Conservation (phyloP, 1,140 invertebrate genomes). For the Ips nitidus region DNA sequence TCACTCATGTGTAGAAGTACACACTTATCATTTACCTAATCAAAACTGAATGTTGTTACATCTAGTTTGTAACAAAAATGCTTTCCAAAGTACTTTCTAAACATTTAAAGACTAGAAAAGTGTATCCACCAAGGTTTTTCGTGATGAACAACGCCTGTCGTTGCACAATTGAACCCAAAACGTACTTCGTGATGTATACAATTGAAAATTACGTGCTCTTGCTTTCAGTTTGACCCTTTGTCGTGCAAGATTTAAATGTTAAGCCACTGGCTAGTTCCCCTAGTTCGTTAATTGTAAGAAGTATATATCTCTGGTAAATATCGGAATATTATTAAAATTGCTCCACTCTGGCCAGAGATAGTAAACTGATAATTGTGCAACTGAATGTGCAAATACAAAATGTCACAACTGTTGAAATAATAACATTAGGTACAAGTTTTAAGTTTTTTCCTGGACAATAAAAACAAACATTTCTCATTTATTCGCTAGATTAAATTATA, state of each 20-base stretch:
- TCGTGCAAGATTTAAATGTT: background rate
- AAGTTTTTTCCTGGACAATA: background rate
- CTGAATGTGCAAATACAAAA: background rate
- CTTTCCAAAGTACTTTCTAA: conserved; percentile 8
- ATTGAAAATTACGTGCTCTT: conserved; percentile 3
- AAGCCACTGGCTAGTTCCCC: background rate
- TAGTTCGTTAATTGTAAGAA: no score
- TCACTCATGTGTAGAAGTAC: conserved; percentile 2
- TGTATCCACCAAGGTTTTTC: conserved; percentile 17
- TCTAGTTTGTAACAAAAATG: background rate
- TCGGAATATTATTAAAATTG: no score
- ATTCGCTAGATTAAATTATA: background rate
- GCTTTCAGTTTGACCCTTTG: background rate
- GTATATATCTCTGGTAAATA: no score
- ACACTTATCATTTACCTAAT: background rate
- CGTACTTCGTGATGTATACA: conserved; percentile 6
- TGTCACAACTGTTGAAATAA: conserved; percentile 1
- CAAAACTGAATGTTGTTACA: no score
- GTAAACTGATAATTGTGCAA: background rate
- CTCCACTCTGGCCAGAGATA: no score
- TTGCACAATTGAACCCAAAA: conserved; percentile 1
- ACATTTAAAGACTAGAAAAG: conserved; percentile 3
- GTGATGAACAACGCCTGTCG: conserved; percentile 15
- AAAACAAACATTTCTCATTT: background rate
- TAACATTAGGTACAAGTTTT: background rate